These are phyloP conservation scores for Odocoileus hemionus DNA, from an alignment of 2,113 vertebrate species.

Conservation along the genomic window DNA sequence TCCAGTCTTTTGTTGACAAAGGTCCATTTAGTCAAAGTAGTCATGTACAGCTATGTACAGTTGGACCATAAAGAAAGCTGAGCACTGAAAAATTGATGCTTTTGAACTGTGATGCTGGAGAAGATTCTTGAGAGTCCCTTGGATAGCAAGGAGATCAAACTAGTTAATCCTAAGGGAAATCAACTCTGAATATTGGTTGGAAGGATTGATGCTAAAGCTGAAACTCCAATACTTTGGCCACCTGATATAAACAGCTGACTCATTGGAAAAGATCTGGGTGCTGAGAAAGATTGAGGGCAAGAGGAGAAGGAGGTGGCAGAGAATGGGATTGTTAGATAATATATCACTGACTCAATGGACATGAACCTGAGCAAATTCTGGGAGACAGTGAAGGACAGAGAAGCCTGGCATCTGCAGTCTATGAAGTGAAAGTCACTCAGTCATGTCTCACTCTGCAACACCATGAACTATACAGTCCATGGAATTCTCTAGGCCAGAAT, in stretches of 20 bases:
- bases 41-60: neutral
- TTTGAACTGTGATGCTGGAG: neutral
- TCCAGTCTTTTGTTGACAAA: neutral
- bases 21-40: neutral
- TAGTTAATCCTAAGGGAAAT: neutral
- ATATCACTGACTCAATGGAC: neutral
- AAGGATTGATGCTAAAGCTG: neutral
- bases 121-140: neutral
- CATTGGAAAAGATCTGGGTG: neutral
- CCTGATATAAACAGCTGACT: neutral
- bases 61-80: neutral
- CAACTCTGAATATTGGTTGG: neutral
- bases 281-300: neutral
- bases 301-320: neutral
- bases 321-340: neutral
- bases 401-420: neutral
- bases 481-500: neutral
- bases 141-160: neutral
- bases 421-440: neutral
- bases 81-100: neutral
- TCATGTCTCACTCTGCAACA: rapidly evolving
- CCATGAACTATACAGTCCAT: neutral
- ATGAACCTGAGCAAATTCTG: neutral
- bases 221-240: neutral
- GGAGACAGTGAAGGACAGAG: neutral